Evolutionary conservation across 2,113 vertebrate species (phyloP).

Genomic region (Periophthalmus modestus): DNA sequence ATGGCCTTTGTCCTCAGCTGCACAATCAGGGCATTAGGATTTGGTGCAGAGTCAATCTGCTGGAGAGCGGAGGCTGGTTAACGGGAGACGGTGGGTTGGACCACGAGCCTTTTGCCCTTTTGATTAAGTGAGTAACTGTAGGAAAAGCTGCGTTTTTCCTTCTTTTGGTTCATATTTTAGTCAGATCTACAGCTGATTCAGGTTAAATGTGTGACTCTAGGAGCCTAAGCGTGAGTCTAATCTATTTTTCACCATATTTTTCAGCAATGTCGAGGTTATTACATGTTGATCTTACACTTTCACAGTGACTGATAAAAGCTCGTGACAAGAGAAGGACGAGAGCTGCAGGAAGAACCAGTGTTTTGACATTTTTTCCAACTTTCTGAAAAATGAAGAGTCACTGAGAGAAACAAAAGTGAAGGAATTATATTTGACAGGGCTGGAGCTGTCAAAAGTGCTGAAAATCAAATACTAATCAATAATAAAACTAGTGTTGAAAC

Average conservation of each 20-base stretch:
- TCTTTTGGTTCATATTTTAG: not conserved
- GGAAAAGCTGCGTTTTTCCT: not conserved
- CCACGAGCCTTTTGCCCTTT: not conserved
- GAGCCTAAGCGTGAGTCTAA: not conserved
- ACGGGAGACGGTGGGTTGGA: slow-evolving; percentile 9
- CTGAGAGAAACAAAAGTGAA: slow-evolving; percentile 39
- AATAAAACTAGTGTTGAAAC: not conserved
- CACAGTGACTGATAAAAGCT: slow-evolving; percentile 11
- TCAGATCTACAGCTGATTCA: not conserved
- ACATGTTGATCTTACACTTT: slow-evolving; percentile 3
- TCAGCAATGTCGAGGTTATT: not conserved
- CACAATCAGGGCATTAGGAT: slow-evolving; percentile 68
- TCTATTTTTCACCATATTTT: not conserved
- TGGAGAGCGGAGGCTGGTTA: slow-evolving; percentile 23
- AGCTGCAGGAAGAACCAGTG: slow-evolving; percentile 29
- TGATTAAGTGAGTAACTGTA: slow-evolving; percentile 17
- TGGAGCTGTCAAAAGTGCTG: slow-evolving; percentile 3
- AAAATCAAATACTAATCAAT: no score
- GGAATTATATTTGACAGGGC: slow-evolving; percentile 55
- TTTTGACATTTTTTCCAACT: slow-evolving; percentile 56
- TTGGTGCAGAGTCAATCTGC: slow-evolving; percentile 57
- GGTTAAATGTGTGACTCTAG: not conserved
- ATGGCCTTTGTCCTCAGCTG: slow-evolving; percentile 71
- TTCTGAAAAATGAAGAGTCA: slow-evolving; percentile 53
- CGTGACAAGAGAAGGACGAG: slow-evolving; percentile 28